Conservation (phyloP, 64 coral and sea anemone species). For the Hydrozoanthus tunicans region DNA sequence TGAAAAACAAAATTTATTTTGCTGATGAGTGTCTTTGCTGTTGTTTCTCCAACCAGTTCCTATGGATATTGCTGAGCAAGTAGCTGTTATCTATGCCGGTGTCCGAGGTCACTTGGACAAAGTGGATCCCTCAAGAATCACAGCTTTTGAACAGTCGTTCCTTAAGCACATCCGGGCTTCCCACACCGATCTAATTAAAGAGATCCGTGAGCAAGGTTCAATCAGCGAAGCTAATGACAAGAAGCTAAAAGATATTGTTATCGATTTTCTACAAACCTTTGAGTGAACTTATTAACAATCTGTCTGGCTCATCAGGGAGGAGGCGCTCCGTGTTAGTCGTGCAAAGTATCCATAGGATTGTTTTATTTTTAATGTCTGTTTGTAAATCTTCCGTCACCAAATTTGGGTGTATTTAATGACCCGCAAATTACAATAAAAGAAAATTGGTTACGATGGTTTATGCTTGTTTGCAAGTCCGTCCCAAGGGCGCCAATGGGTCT, state of each 20-base stretch:
- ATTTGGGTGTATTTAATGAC: constrained; percentile 67
- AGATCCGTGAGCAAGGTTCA: constrained; percentile 80
- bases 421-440: constrained; percentile 50
- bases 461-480: too few relatives aligned
- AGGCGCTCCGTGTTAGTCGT: constrained; percentile 43
- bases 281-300: constrained; percentile 64
- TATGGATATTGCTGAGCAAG: constrained; percentile 98
- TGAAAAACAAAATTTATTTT: background rate
- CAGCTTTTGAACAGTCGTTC: constrained; percentile 92
- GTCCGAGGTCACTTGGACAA: constrained; percentile 96
- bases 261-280: constrained; percentile 83
- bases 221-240: constrained; percentile 90
- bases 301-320: background rate
- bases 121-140: constrained; percentile 88
- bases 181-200: constrained; percentile 80
- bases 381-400: constrained; percentile 63
- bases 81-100: constrained; percentile 92
- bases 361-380: constrained; percentile 73
- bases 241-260: constrained; percentile 91
- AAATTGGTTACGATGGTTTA: background rate
- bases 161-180: constrained; percentile 85
- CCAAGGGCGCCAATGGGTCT: too few relatives aligned
- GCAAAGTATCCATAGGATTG: constrained; percentile 60
- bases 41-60: constrained; percentile 65
- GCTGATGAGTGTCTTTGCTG: background rate